phyloP scores from a whole-genome alignment of 2,797 vertebrate species.

The Peromyscus eremicus region DNA sequence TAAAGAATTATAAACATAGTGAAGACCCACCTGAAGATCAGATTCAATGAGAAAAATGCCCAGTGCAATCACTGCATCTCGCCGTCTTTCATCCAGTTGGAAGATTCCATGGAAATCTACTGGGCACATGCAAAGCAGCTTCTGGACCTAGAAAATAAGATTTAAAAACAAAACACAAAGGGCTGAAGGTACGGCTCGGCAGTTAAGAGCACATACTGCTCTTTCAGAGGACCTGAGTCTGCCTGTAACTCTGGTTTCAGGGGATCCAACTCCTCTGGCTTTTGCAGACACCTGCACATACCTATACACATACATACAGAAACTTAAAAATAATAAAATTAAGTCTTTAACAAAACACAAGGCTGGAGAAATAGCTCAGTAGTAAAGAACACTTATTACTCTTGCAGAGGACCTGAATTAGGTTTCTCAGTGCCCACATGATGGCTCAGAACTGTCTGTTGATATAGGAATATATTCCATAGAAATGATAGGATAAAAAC shows the following conservation, averaged over 20 bases:
- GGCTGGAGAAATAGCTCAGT: not conserved
- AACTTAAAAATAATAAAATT: not conserved
- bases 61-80: slow-evolving; percentile 97
- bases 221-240: not conserved
- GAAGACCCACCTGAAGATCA: slow-evolving; percentile 93
- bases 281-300: not conserved
- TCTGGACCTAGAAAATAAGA: slow-evolving; percentile 92
- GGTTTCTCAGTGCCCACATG: not conserved
- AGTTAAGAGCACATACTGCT: not conserved
- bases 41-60: slow-evolving; percentile 99
- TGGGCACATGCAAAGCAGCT: slow-evolving; percentile 98
- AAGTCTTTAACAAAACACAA: not conserved
- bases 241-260: not conserved
- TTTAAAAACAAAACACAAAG: not conserved
- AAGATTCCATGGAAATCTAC: slow-evolving; percentile 97
- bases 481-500: too few relatives aligned
- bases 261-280: not conserved
- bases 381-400: not conserved
- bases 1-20: not conserved
- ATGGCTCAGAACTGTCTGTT: not conserved
- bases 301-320: not conserved
- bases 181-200: not conserved
- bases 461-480: too few relatives aligned
- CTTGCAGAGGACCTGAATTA: not conserved
- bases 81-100: slow-evolving; percentile 97